These are phyloP conservation scores for Oxycera nigricornis DNA, from an alignment of 2,888 invertebrate genomes.

Conservation along the genomic window DNA sequence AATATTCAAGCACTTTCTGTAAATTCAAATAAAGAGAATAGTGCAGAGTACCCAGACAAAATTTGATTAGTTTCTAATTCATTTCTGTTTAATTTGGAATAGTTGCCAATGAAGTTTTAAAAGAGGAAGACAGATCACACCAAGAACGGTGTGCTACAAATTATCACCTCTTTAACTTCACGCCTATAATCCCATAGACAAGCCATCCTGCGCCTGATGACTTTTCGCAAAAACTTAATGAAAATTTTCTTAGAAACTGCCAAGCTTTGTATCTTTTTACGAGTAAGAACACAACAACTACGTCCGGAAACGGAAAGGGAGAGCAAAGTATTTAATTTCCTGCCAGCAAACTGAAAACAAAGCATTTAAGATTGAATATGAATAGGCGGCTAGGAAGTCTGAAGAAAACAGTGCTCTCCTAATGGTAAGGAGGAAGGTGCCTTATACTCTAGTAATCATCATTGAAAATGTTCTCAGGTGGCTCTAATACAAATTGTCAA, in stretches of 20 bases:
- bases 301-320: background rate
- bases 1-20: no score
- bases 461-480: constrained; percentile 36
- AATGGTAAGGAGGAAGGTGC: background rate
- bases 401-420: background rate
- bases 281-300: background rate
- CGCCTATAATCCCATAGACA: background rate
- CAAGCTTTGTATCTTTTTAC: background rate
- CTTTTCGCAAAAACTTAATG: constrained; percentile 25
- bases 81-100: background rate
- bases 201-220: background rate
- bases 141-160: background rate
- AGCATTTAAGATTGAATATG: constrained; percentile 19
- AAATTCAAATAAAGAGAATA: no score
- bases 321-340: constrained; percentile 37
- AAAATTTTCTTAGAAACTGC: background rate
- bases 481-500: constrained; percentile 39
- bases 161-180: background rate
- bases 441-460: background rate
- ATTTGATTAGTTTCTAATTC: no score
- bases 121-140: background rate
- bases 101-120: background rate
- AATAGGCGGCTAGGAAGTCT: background rate
- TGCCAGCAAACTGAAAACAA: constrained; percentile 31
- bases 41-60: no score